phyloP scores from a whole-genome alignment of 2,113 vertebrate species.

The Neomonachus schauinslandi region DNA sequence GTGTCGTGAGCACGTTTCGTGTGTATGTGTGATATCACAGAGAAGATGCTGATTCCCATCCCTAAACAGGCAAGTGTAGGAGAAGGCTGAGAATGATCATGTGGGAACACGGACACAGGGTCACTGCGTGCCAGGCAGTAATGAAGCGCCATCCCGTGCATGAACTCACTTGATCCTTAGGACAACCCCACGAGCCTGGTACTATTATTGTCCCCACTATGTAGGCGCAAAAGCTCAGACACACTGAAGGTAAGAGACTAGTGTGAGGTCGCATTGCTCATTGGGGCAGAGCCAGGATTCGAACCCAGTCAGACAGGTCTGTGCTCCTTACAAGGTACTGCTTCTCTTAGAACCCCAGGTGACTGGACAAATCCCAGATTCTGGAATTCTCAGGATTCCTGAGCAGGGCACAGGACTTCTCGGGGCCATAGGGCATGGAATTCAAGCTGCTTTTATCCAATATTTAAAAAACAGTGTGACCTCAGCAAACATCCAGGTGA shows the following conservation, averaged over 20 bases:
- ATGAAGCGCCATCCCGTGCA: neutral
- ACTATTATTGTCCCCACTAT: neutral
- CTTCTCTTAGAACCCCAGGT: neutral
- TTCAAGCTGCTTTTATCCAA: neutral
- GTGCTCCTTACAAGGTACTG: neutral
- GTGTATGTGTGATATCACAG: neutral
- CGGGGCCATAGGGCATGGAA: neutral
- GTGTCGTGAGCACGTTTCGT: neutral
- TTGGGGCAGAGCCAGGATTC: neutral
- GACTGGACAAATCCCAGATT: neutral
- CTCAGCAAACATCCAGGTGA: neutral
- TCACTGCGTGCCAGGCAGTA: neutral
- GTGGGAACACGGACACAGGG: accelerated
- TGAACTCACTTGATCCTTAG: neutral
- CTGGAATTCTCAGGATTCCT: neutral
- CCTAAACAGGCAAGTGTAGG: neutral
- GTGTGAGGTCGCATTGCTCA: neutral
- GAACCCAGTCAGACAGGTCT: neutral
- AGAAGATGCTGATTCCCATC: neutral
- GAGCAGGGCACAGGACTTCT: neutral
- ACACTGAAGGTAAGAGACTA: neutral
- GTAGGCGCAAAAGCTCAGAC: neutral
- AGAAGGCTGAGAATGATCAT: neutral
- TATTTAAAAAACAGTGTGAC: neutral
- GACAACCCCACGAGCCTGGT: accelerated